A percentile compares a stretch with the other conserved stretches of the same genome.
phyloP scores from a whole-genome alignment of 1,140 invertebrate genomes.

The Neodiprion fabricii region DNA sequence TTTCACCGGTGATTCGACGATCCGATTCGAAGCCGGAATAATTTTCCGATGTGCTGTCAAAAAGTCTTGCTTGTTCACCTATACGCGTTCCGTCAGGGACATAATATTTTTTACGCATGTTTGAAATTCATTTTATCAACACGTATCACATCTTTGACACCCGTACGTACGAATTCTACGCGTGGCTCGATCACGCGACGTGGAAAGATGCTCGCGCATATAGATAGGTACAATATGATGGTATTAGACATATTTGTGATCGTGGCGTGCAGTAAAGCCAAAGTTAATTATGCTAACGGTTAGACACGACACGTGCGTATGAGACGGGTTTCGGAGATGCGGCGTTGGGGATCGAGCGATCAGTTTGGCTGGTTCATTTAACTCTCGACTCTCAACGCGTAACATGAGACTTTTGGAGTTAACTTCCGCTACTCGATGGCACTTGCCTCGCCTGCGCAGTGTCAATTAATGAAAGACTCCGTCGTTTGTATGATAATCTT shows the following conservation, averaged over 20 bases:
- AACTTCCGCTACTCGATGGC: no score
- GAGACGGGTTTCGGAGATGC: background rate
- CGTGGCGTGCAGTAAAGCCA: background rate
- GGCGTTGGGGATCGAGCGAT: background rate
- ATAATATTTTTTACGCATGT: background rate
- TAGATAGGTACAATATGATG: background rate
- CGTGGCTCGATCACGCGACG: no score
- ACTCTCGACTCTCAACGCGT: background rate
- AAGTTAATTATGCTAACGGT: slow-evolving; percentile 1
- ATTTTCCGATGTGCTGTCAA: slow-evolving; percentile 59
- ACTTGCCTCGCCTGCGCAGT: background rate
- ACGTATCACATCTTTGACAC: background rate
- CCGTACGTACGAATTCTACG: background rate
- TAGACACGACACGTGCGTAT: background rate
- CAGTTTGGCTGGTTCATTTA: background rate
- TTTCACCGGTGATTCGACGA: slow-evolving; percentile 42
- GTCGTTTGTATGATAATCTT: slow-evolving; percentile 3
- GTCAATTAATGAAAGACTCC: background rate
- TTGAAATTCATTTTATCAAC: no score
- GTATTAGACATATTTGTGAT: background rate
- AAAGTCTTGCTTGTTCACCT: slow-evolving; percentile 56
- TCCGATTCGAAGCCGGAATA: slow-evolving; percentile 62
- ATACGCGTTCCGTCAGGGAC: slow-evolving; percentile 9
- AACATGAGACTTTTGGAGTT: background rate
- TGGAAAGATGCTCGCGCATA: no score